phyloP scores from a whole-genome alignment of 2,797 vertebrate species.

The Rhynchonycteris naso region DNA sequence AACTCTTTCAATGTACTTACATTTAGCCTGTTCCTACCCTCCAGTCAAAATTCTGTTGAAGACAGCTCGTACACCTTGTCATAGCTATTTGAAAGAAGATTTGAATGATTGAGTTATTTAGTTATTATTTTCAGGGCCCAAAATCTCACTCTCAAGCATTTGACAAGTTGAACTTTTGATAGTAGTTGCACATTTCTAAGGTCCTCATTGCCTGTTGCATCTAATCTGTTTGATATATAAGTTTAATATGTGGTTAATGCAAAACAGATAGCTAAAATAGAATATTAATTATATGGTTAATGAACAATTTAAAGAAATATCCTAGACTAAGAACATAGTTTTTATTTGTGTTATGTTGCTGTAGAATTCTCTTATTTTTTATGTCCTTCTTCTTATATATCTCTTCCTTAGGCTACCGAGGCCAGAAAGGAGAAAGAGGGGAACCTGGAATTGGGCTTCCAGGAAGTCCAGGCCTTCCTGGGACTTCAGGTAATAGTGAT shows the following conservation, averaged over 20 bases:
- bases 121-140: not conserved
- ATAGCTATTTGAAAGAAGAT: not conserved
- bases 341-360: not conserved
- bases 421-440: conserved; percentile 98
- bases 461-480: conserved; percentile 91
- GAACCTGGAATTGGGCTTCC: conserved; percentile 95
- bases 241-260: not conserved
- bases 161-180: not conserved
- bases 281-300: not conserved
- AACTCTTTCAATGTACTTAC: not conserved
- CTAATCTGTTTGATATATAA: not conserved
- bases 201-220: not conserved
- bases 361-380: conserved; percentile 70
- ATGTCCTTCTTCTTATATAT: conserved; percentile 75
- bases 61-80: not conserved
- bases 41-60: not conserved
- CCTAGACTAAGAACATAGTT: not conserved
- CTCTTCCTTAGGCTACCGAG: conserved; percentile 92
- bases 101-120: not conserved
- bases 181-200: conserved; percentile 25
- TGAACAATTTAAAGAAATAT: not conserved
- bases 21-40: not conserved
- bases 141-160: not conserved
- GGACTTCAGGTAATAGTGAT: conserved; percentile 91
- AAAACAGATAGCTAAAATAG: not conserved